phyloP scores from a whole-genome alignment of 2,888 invertebrate genomes.

The Noctua comes region DNA sequence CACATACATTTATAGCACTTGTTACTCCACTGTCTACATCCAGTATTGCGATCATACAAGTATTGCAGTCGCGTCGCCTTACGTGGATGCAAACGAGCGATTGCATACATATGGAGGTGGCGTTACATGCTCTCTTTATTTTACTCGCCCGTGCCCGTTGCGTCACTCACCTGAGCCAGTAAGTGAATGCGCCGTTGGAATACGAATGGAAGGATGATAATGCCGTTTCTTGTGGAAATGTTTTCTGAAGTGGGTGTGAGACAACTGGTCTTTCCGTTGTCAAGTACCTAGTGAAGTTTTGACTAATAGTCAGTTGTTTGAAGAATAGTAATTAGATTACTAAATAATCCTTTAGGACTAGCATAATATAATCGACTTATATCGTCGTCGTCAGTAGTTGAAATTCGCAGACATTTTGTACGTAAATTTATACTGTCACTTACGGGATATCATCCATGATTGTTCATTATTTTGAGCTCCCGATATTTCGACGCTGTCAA shows the following conservation, averaged over 20 bases:
- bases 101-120: conserved; percentile 70
- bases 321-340: background rate
- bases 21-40: conserved; percentile 15
- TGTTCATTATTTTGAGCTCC: no score
- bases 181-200: conserved; percentile 73
- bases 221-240: conserved; percentile 44
- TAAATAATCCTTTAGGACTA: background rate
- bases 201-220: conserved; percentile 60
- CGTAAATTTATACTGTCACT: background rate
- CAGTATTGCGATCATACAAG: conserved; percentile 43
- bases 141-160: conserved; percentile 68
- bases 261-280: conserved; percentile 14
- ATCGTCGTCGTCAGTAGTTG: background rate
- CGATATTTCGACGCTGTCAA: no score
- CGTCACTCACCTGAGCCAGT: conserved; percentile 68
- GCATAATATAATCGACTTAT: background rate
- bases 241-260: conserved; percentile 38
- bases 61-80: conserved; percentile 49
- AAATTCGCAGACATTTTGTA: background rate
- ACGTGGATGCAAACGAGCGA: conserved; percentile 65
- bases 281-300: background rate
- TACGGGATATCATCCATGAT: no score
- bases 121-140: conserved; percentile 70
- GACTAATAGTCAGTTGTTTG: background rate
- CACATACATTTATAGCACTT: conserved; percentile 18